Conservation (phyloP, 2,113 vertebrate species). For the Kobus ellipsiprymnus region DNA sequence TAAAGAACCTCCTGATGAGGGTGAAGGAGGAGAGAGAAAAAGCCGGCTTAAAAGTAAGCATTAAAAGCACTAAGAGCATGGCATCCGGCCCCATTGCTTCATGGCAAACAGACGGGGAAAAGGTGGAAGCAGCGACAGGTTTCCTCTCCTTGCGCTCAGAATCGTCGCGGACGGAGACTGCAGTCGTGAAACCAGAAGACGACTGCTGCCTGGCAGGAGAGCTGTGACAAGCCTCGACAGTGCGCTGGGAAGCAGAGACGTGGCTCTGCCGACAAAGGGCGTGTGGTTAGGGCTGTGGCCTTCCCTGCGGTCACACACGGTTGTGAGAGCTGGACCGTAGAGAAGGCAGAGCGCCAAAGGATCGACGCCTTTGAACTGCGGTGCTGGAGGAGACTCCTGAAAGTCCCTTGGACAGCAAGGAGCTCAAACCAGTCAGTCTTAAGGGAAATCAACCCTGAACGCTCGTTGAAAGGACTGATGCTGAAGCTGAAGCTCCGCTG, state of each 20-base stretch:
- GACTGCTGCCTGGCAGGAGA: background rate
- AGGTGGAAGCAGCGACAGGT: background rate
- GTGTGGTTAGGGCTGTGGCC: background rate
- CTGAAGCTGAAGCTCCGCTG: background rate
- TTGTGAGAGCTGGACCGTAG: background rate
- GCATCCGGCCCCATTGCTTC: background rate
- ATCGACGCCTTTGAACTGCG: background rate
- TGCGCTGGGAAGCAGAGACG: background rate
- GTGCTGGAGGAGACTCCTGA: background rate
- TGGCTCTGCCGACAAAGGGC: background rate
- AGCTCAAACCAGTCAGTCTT: background rate
- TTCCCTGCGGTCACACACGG: background rate
- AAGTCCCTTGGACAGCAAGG: background rate
- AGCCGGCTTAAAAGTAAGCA: background rate
- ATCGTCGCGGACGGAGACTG: background rate
- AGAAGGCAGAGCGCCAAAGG: background rate
- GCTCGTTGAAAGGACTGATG: background rate
- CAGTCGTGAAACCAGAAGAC: background rate
- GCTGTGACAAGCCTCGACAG: background rate
- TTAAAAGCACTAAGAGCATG: background rate
- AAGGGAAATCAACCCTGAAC: background rate
- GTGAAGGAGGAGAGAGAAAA: background rate
- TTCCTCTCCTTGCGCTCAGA: background rate
- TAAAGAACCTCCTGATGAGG: background rate
- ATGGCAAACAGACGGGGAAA: background rate